Base-by-base conservation (phyloP, 2,888 invertebrate genomes). In the Brenthis hecate region DNA sequence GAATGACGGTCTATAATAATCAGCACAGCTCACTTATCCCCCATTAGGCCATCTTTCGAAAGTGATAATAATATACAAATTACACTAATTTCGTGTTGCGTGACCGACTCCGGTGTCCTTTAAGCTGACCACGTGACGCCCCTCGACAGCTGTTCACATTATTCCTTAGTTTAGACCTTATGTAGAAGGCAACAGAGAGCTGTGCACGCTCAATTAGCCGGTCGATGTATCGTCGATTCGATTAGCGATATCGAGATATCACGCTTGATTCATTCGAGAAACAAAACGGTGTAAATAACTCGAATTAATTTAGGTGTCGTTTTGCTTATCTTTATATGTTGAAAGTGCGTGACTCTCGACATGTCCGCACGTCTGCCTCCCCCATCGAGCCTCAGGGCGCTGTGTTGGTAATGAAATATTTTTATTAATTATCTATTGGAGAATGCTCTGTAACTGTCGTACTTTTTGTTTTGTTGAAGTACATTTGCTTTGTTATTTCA, bases 191-290 rank as follows among this genome's bases (percentile, higher is more conserved):
- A 47, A 16, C 50, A 64, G 48, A 51, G 57, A 50, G 14, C n/a
- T 13, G 47, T 53, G 1, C 28, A 19, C 48, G 43, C 23, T 32
- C 47, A 57, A 63, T 51, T 62, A 23, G 23, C n/a, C 55, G 48
- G 23, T 8, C 68, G 62, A 56, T 61, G 65, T 62, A 56, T 65
- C 47, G 67, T 58, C 64, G 70, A 67, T 67, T 66, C 72, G 73
- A 75, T 74, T 71, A 74, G 73, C 62, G 74, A 65, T 73, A 75
- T 72, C 73, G 74, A 71, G 60, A 61, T 66, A 61, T 61, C 61
- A 69, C 71, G 72, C 73, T 68, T 72, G 71, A 74, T 72, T 71
- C 69, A 74, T 75, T 74, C 75, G 69, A 43, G 58, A 69, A 72
- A 73, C 67, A 66, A 65, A 73, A 72, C 47, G 68, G 65, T 55